These are phyloP conservation scores for Chaitophorus viminalis DNA, from an alignment of 2,888 invertebrate species.

Conservation along the genomic window DNA sequence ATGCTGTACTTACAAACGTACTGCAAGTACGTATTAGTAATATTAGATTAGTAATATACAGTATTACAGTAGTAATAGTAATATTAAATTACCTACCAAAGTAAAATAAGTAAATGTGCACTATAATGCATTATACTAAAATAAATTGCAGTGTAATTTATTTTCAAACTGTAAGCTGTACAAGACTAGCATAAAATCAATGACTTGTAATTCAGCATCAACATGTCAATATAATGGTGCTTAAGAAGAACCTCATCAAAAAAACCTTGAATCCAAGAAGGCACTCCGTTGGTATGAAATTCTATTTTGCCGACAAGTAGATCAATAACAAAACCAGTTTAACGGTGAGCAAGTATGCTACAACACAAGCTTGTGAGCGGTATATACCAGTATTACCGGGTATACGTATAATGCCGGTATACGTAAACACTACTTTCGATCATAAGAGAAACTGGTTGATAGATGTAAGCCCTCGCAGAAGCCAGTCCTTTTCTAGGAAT, in stretches of 20 bases:
- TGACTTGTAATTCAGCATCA: neutral
- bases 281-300: conserved; percentile 25
- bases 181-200: neutral
- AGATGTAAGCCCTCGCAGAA: conserved; percentile 2
- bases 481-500: conserved; percentile 30
- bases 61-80: neutral
- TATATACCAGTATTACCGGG: conserved; percentile 44
- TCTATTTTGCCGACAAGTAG: conserved; percentile 45
- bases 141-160: neutral
- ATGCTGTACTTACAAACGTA: neutral
- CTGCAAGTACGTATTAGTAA: too few relatives aligned
- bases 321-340: conserved; percentile 56
- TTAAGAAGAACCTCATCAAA: conserved; percentile 8
- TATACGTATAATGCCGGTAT: conserved; percentile 17
- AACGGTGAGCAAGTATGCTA: conserved; percentile 31
- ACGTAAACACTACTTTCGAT: conserved; percentile 44
- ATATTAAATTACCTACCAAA: neutral
- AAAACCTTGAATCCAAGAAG: conserved; percentile 33
- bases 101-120: too few relatives aligned
- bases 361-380: conserved; percentile 12
- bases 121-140: neutral
- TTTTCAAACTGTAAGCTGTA: neutral
- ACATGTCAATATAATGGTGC: neutral
- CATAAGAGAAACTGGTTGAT: conserved; percentile 38
- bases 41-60: too few relatives aligned